Conservation (phyloP, 2,888 invertebrate species). For the Apomyelois bistriatella region DNA sequence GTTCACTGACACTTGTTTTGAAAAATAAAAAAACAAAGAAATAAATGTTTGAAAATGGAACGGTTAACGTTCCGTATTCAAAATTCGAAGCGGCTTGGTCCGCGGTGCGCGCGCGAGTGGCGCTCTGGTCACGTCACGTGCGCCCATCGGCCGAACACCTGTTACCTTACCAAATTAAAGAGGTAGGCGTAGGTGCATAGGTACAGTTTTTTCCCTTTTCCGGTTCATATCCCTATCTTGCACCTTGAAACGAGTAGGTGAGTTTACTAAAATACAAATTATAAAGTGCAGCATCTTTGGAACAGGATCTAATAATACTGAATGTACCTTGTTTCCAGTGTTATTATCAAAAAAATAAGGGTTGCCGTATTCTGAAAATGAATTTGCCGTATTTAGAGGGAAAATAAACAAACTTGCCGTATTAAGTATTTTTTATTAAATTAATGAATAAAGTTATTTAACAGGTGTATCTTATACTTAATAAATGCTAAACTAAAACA, state of each 20-base stretch:
- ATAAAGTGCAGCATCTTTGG: no score
- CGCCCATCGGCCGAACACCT: conserved; percentile 53
- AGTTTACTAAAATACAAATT: background rate
- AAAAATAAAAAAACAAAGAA: conserved; percentile 22
- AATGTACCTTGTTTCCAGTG: no score
- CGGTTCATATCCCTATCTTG: conserved; percentile 22
- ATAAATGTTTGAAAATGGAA: conserved; percentile 45
- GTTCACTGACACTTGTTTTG: conserved; percentile 57
- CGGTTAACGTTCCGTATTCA: conserved; percentile 55
- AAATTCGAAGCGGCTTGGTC: conserved; percentile 62
- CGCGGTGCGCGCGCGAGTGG: conserved; percentile 75
- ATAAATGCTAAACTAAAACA: no score
- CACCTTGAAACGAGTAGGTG: background rate
- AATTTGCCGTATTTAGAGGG: no score
- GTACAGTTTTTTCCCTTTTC: conserved; percentile 43
- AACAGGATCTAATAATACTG: no score
- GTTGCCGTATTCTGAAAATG: no score
- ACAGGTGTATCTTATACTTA: no score
- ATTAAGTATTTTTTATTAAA: no score
- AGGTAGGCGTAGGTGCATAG: conserved; percentile 31
- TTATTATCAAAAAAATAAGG: no score
- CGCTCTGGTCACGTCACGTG: conserved; percentile 54
- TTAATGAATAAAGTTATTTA: no score
- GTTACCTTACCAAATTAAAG: conserved; percentile 56
- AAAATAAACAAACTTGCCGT: no score